Percentiles rank a stretch among this genome's conserved stretches.
phyloP scores from a whole-genome alignment of 2,797 vertebrate genomes.

The Threskiornis aethiopicus region DNA sequence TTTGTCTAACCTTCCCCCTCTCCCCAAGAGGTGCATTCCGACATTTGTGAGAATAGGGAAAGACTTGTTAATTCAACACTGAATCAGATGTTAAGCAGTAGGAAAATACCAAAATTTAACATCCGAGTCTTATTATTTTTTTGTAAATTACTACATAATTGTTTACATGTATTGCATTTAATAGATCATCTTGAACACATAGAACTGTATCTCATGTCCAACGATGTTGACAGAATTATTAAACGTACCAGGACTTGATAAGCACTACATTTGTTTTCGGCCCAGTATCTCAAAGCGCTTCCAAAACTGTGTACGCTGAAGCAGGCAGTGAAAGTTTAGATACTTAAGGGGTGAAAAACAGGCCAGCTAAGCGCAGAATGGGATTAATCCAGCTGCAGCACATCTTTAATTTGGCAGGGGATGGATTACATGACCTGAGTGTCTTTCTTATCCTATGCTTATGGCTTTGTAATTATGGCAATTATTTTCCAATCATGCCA shows the following conservation, averaged over 20 bases:
- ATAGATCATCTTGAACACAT: neutral
- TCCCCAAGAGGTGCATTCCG: neutral
- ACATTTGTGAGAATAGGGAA: constrained; percentile 42
- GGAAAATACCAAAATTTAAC: neutral
- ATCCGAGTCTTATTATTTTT: neutral
- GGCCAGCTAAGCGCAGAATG: neutral
- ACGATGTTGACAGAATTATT: neutral
- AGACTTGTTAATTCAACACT: constrained; percentile 26
- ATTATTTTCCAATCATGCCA: constrained; percentile 19
- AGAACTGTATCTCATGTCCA: neutral
- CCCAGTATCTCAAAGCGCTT: neutral
- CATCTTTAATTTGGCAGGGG: constrained; percentile 32
- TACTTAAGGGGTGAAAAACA: neutral
- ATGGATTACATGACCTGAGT: constrained; percentile 20
- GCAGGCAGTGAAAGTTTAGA: neutral
- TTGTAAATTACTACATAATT: neutral
- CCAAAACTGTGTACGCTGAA: neutral
- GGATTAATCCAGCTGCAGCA: neutral
- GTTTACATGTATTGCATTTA: neutral
- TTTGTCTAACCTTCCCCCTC: constrained; percentile 10
- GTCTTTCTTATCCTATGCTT: constrained; percentile 22
- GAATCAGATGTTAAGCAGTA: constrained; percentile 22
- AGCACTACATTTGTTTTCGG: neutral
- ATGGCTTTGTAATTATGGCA: constrained; percentile 39
- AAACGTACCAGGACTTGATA: neutral